A percentile compares a stretch with the other conserved stretches of the same genome.
These are phyloP conservation scores for Globodera ellingtonae DNA, from an alignment of 1,140 invertebrate genomes.

Conservation along the genomic window DNA sequence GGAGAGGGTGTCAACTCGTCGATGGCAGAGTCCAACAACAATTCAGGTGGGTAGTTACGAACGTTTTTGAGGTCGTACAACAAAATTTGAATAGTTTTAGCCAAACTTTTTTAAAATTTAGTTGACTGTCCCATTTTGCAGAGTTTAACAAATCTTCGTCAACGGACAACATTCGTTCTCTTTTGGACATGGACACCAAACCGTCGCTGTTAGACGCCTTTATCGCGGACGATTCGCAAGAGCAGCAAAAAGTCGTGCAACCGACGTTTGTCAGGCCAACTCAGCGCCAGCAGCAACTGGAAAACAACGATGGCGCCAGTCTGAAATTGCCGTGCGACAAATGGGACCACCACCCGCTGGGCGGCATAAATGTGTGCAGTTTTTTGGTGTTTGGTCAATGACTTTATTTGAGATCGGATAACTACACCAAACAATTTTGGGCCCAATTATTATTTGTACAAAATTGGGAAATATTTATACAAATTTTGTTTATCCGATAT, in stretches of 20 bases:
- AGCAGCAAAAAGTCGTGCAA: background rate
- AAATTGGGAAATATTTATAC: too few relatives aligned
- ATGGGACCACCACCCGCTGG: conserved; percentile 11
- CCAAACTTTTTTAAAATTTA: background rate
- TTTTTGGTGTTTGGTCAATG: too few relatives aligned
- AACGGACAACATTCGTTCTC: background rate
- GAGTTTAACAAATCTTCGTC: conserved; percentile 1
- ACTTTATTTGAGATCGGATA: too few relatives aligned
- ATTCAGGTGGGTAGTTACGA: too few relatives aligned
- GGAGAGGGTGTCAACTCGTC: too few relatives aligned
- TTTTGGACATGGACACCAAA: conserved; percentile 10
- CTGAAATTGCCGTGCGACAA: background rate
- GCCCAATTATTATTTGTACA: too few relatives aligned
- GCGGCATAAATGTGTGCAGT: too few relatives aligned
- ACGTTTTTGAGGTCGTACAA: too few relatives aligned
- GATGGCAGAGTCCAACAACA: too few relatives aligned
- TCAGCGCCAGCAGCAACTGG: background rate
- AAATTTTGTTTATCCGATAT: too few relatives aligned
- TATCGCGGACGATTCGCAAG: background rate
- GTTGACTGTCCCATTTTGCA: conserved; percentile 1
- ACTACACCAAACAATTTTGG: too few relatives aligned
- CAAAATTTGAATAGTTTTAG: background rate
- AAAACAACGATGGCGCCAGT: background rate
- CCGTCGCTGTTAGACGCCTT: background rate
- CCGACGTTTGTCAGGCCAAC: background rate